Evolutionary conservation across 2,113 vertebrate species (phyloP).

Genomic region (Tachycineta bicolor): DNA sequence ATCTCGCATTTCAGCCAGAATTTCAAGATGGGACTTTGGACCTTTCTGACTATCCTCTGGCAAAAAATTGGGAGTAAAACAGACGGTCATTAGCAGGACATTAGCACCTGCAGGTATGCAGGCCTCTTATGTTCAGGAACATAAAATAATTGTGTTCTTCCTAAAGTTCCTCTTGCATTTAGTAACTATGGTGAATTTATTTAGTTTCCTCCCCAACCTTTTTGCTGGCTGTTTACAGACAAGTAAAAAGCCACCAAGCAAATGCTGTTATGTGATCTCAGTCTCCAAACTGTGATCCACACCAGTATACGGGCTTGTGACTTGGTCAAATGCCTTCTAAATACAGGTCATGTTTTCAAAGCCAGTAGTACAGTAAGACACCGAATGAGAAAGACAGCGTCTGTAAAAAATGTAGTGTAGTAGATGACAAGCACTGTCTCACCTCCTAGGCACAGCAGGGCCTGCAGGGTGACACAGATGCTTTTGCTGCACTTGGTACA

Average conservation of each 20-base stretch:
- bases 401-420: background rate
- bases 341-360: background rate
- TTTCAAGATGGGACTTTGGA: conserved; percentile 95
- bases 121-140: background rate
- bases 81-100: background rate
- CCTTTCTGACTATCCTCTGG: conserved; percentile 88
- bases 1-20: conserved; percentile 97
- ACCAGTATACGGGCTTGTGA: fast-evolving
- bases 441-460: background rate
- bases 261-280: background rate
- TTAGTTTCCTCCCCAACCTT: background rate
- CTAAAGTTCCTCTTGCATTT: background rate
- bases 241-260: background rate
- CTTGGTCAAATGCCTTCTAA: background rate
- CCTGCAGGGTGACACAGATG: background rate
- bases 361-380: background rate
- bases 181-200: background rate
- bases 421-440: background rate
- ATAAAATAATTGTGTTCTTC: background rate
- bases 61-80: background rate
- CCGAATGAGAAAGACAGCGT: background rate
- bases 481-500: background rate
- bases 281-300: background rate
- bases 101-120: background rate
- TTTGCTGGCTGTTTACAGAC: background rate